phyloP scores from a whole-genome alignment of 2,797 vertebrate species.

The Philypnodon macrostomus region DNA sequence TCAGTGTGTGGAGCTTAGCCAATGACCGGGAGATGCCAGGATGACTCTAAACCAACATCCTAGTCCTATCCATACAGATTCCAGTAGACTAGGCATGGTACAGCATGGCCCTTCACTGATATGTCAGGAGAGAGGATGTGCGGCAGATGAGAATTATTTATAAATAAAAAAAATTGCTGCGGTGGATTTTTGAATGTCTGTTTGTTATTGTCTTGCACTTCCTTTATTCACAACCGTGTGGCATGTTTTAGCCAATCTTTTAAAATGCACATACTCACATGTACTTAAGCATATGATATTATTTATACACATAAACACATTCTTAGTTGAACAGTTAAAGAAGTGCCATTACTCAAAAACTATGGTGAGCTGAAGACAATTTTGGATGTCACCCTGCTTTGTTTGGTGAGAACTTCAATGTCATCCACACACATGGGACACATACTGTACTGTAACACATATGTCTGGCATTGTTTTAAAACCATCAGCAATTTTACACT shows the following conservation, averaged over 20 bases:
- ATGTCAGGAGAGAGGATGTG: constrained; percentile 31
- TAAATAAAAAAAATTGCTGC: constrained; percentile 43
- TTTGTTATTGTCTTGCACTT: constrained; percentile 38
- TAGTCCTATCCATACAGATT: constrained; percentile 41
- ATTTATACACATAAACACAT: constrained; percentile 1
- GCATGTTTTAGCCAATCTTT: neutral
- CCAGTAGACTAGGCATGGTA: constrained; percentile 18
- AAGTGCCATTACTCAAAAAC: constrained; percentile 1
- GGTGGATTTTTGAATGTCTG: constrained; percentile 25
- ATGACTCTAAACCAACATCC: constrained; percentile 68
- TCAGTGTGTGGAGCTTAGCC: constrained; percentile 65
- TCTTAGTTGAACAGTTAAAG: neutral
- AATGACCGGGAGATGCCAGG: constrained; percentile 58
- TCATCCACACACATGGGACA: constrained; percentile 9
- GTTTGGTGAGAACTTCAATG: neutral
- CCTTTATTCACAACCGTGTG: constrained; percentile 23
- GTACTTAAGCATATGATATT: neutral
- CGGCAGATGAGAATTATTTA: constrained; percentile 32
- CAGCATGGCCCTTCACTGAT: constrained; percentile 16
- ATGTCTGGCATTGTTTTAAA: neutral
- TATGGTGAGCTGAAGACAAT: neutral
- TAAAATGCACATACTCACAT: constrained; percentile 3
- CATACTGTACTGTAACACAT: constrained; percentile 6
- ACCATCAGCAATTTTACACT: constrained; percentile 9
- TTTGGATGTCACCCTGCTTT: constrained; percentile 1